phyloP scores from a whole-genome alignment of 2,888 invertebrate genomes.

The Augiades crinisus region DNA sequence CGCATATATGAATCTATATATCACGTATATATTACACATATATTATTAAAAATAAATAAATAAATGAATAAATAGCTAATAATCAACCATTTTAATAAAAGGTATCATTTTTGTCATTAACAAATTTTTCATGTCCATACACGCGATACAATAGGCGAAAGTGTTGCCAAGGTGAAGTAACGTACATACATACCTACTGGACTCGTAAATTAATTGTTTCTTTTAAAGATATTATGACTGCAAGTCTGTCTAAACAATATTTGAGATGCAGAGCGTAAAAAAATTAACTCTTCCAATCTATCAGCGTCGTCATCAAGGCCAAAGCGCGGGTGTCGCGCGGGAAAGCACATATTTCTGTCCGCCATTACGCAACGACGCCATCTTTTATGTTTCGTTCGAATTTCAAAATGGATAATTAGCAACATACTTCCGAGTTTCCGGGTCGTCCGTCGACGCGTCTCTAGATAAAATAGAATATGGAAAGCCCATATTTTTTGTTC shows the following conservation, averaged over 20 bases:
- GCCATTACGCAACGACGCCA: constrained; percentile 49
- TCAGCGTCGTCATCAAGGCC: constrained; percentile 70
- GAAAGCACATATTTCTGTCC: constrained; percentile 46
- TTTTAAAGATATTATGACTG: constrained; percentile 12
- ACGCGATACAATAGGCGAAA: no score
- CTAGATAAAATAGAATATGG: constrained; percentile 1
- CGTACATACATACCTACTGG: neutral
- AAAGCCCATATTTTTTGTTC: no score
- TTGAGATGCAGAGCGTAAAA: constrained; percentile 18
- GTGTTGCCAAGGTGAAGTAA: neutral
- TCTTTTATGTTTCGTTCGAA: constrained; percentile 22
- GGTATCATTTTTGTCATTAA: no score
- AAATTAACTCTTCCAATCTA: constrained; percentile 43
- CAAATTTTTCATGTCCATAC: no score
- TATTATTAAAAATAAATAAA: no score
- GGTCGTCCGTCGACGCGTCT: constrained; percentile 9
- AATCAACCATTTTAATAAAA: no score
- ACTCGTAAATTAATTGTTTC: constrained; percentile 7
- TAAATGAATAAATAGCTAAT: no score
- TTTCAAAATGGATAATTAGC: constrained; percentile 31
- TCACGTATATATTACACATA: no score
- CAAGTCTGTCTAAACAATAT: constrained; percentile 1
- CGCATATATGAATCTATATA: no score
- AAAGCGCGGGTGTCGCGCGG: constrained; percentile 41
- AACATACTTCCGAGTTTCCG: constrained; percentile 28